phyloP scores from a whole-genome alignment of 1,140 invertebrate species.

The Eufriesea mexicana region DNA sequence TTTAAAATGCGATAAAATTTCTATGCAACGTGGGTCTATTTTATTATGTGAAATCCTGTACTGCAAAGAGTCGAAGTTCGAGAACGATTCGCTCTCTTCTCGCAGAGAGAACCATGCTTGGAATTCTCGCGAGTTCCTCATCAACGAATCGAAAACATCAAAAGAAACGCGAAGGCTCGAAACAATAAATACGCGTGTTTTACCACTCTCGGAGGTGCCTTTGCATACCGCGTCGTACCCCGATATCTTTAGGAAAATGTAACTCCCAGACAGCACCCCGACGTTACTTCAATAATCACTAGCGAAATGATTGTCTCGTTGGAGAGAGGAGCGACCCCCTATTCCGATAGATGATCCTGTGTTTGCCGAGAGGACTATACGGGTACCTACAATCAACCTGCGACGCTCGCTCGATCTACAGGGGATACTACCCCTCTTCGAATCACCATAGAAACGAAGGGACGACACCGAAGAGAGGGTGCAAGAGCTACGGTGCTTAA shows the following conservation, averaged over 20 bases:
- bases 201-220: not conserved
- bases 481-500: conserved; percentile 67
- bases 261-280: not conserved
- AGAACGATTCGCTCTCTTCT: no score
- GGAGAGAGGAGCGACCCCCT: not conserved
- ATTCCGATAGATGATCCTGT: conserved; percentile 17
- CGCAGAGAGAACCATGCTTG: no score
- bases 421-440: conserved; percentile 58
- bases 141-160: no score
- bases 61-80: no score
- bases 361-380: conserved; percentile 3
- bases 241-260: not conserved
- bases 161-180: not conserved
- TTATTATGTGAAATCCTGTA: no score
- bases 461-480: conserved; percentile 54
- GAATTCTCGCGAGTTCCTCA: no score
- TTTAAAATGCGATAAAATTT: no score
- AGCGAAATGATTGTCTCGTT: conserved; percentile 22
- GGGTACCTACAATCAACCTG: conserved; percentile 57
- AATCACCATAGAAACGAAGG: conserved; percentile 72
- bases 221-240: no score
- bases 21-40: no score
- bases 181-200: not conserved
- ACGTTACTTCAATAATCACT: not conserved
- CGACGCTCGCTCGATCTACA: conserved; percentile 39